These are phyloP conservation scores for Sinopyrophorus schimmeli DNA, from an alignment of 2,888 invertebrate species.

Conservation along the genomic window DNA sequence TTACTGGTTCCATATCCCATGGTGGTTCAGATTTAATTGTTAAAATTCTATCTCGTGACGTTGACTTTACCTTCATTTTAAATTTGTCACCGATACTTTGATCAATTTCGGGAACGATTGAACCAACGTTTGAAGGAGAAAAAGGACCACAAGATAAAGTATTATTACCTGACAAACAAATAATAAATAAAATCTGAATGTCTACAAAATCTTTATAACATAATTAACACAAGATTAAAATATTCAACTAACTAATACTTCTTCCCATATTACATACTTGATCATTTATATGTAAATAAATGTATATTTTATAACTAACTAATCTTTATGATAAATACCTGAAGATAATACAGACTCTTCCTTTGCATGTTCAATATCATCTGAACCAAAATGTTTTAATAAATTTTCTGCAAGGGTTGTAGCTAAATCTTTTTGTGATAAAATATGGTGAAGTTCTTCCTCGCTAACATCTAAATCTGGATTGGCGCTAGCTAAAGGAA, in stretches of 20 bases:
- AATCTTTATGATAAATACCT: too few relatives aligned
- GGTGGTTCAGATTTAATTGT: conserved; percentile 61
- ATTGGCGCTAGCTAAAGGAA: conserved; percentile 45
- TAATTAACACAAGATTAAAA: too few relatives aligned
- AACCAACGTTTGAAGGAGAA: conserved; percentile 56
- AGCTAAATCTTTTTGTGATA: conserved; percentile 75
- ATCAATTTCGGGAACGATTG: conserved; percentile 36
- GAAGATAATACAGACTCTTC: too few relatives aligned
- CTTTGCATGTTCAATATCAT: conserved; percentile 61
- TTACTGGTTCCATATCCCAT: conserved; percentile 52
- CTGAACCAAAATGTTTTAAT: conserved; percentile 80
- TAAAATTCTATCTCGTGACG: conserved; percentile 47
- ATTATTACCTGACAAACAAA: conserved; percentile 29
- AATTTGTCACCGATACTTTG: conserved; percentile 43
- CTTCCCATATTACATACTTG: too few relatives aligned
- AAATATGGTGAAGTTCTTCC: conserved; percentile 71
- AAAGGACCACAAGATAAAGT: conserved; percentile 60
- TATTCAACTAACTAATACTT: too few relatives aligned
- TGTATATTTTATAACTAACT: too few relatives aligned
- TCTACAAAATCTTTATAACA: too few relatives aligned
- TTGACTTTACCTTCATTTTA: conserved; percentile 53
- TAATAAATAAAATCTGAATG: too few relatives aligned
- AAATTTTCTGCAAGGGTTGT: conserved; percentile 87
- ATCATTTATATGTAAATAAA: too few relatives aligned
- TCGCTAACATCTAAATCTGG: conserved; percentile 64